Conservation (phyloP, 2,797 vertebrate genomes). For the Coracias cyanogaster region DNA sequence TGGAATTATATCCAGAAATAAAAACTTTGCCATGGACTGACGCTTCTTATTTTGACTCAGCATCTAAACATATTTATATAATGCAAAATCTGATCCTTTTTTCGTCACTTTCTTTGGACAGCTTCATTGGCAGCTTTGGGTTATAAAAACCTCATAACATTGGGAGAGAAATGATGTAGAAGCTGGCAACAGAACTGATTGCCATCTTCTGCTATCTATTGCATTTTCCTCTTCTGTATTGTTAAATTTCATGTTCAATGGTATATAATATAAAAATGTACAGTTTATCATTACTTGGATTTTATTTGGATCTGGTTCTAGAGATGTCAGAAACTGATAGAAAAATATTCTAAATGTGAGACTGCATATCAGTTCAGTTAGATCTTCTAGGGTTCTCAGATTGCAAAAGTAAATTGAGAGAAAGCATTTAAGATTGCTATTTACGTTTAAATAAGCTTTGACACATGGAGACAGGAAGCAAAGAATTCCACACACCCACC, state of each 20-base stretch:
- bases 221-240: not conserved
- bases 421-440: constrained; percentile 25
- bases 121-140: not conserved
- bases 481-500: not conserved
- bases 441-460: constrained; percentile 64
- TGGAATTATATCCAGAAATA: not conserved
- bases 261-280: not conserved
- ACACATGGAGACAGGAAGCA: not conserved
- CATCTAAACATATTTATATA: not conserved
- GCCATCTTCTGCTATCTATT: not conserved
- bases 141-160: not conserved
- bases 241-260: not conserved
- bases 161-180: not conserved
- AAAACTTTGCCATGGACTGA: not conserved
- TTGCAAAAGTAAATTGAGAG: constrained; percentile 8
- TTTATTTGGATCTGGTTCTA: constrained; percentile 13
- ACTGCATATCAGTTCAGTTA: not conserved
- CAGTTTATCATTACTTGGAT: not conserved
- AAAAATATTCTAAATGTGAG: constrained; percentile 21
- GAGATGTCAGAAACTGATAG: constrained; percentile 17
- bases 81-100: not conserved
- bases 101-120: not conserved
- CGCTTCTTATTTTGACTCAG: not conserved
- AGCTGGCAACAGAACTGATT: not conserved
- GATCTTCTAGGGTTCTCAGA: not conserved